These are phyloP conservation scores for Sporophila hypoxantha DNA, from an alignment of 2,113 vertebrate species.

Conservation along the genomic window DNA sequence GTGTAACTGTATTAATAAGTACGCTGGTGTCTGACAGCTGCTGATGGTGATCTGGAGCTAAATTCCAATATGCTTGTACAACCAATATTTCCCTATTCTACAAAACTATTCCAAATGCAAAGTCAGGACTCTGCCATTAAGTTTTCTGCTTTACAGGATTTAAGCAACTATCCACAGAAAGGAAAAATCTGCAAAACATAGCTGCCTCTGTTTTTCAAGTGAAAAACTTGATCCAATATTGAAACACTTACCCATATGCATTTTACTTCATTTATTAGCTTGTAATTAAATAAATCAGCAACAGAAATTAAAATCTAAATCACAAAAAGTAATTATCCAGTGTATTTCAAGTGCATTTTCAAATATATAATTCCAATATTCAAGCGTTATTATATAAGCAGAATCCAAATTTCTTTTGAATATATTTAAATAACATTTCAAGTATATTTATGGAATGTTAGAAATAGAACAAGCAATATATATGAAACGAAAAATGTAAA, in stretches of 20 bases:
- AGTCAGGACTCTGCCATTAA: not conserved
- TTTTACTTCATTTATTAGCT: conserved; percentile 96
- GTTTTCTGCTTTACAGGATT: not conserved
- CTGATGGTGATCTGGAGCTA: not conserved
- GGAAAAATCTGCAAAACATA: not conserved
- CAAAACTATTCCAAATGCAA: not conserved
- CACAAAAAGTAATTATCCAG: conserved; percentile 99
- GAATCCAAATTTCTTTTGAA: conserved; percentile 84
- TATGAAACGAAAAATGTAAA: conserved; percentile 94
- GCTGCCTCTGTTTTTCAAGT: not conserved
- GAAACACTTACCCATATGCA: conserved; percentile 76
- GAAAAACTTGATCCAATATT: conserved; percentile 54
- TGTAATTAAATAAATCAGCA: conserved; percentile 97
- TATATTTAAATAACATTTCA: conserved; percentile 99
- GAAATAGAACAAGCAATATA: conserved; percentile 89
- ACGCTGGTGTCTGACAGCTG: not conserved
- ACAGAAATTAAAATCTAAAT: conserved; percentile 93
- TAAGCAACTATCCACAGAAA: conserved; percentile 11
- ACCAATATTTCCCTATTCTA: not conserved
- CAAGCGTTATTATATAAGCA: conserved; percentile 89
- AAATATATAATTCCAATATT: conserved; percentile 94
- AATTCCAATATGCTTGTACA: not conserved
- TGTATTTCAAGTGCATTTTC: conserved; percentile 99
- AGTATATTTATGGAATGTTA: conserved; percentile 99
- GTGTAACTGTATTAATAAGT: not conserved